These are phyloP conservation scores for Thysanoteuthis rhombus DNA, from an alignment of 2,888 invertebrate genomes.

Conservation along the genomic window DNA sequence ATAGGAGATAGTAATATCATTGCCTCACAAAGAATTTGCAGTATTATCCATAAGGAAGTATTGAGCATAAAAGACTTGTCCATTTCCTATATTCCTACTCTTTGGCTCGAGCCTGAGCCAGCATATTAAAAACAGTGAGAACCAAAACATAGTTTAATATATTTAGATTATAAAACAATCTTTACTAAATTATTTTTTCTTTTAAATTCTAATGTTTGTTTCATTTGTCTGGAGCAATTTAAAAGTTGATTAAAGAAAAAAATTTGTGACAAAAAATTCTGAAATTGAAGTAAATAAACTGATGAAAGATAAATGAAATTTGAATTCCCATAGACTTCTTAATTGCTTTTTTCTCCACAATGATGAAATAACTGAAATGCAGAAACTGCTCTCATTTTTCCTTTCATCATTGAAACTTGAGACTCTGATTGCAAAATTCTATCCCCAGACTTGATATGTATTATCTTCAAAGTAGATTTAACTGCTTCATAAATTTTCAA, in stretches of 20 bases:
- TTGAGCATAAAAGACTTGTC: background rate
- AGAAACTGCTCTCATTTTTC: background rate
- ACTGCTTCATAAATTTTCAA: background rate
- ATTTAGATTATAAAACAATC: background rate
- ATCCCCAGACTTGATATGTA: background rate
- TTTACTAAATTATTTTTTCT: background rate
- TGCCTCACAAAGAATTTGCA: background rate
- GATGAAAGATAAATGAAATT: conserved; percentile 12
- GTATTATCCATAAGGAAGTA: background rate
- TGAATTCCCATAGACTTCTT: background rate
- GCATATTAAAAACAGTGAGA: background rate
- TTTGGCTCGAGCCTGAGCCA: background rate
- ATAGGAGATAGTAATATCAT: background rate
- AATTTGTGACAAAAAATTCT: background rate
- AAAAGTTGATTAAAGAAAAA: background rate
- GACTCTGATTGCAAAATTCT: background rate
- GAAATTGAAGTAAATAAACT: background rate
- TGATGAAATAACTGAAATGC: background rate
- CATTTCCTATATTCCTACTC: no score
- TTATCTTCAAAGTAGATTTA: background rate
- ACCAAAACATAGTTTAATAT: background rate
- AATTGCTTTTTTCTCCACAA: background rate
- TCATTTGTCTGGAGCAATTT: background rate
- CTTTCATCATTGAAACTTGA: background rate
- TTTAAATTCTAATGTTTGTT: background rate